Conservation (phyloP, 92 coral and sea anemone genomes). For the Porites cylindrica region DNA sequence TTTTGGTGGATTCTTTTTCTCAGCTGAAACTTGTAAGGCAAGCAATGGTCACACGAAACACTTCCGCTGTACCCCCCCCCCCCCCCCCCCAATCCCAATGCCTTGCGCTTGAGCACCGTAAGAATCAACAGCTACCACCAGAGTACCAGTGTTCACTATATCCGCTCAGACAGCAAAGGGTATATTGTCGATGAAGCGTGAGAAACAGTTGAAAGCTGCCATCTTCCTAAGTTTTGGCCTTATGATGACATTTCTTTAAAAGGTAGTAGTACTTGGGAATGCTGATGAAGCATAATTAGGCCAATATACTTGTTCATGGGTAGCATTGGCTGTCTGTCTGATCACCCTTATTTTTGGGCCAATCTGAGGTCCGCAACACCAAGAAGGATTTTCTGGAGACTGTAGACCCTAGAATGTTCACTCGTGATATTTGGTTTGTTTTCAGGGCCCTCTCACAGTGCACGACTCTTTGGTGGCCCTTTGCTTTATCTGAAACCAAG, state of each 20-base stretch:
- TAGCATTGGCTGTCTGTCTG: slow-evolving; percentile 5
- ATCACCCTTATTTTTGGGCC: slow-evolving; percentile 1
- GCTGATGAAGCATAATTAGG: slow-evolving; percentile 14
- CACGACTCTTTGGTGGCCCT: slow-evolving; percentile 86
- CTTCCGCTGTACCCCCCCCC: slow-evolving; percentile 1
- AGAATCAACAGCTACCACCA: slow-evolving; percentile 17
- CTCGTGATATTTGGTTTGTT: neutral
- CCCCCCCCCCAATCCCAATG: neutral
- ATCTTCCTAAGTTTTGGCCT: slow-evolving; percentile 11
- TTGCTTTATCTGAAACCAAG: slow-evolving; percentile 89
- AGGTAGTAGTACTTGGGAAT: slow-evolving; percentile 10
- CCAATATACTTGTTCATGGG: slow-evolving; percentile 14
- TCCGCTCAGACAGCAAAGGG: slow-evolving; percentile 11
- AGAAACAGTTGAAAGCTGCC: slow-evolving; percentile 10
- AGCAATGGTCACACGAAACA: slow-evolving; percentile 14
- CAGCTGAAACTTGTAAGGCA: slow-evolving; percentile 5
- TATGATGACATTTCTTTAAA: slow-evolving; percentile 14
- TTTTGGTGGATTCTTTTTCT: slow-evolving; percentile 2
- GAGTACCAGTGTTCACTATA: slow-evolving; percentile 6
- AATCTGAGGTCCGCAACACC: neutral
- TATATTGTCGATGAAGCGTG: slow-evolving; percentile 16
- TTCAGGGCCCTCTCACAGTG: slow-evolving; percentile 48
- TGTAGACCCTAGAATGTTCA: neutral
- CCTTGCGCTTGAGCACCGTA: slow-evolving; percentile 8
- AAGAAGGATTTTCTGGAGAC: slow-evolving; percentile 7